Conservation (phyloP, 2,113 vertebrate genomes). For the Calidris pugnax region DNA sequence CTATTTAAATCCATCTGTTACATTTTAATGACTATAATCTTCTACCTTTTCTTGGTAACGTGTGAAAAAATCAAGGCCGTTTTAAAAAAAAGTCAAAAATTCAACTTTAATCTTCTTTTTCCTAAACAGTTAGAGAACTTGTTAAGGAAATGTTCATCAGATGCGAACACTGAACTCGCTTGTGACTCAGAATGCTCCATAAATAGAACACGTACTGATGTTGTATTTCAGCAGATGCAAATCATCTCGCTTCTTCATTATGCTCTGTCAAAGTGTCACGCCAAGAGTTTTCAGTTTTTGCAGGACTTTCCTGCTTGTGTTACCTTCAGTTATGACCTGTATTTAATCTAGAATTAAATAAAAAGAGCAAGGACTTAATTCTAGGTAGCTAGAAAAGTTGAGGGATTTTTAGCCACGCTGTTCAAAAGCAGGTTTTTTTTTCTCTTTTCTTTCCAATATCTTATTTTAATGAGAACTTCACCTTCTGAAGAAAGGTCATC, state of each 20-base stretch:
- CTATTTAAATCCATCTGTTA: background rate
- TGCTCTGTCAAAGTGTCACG: background rate
- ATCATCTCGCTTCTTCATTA: background rate
- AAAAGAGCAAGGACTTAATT: background rate
- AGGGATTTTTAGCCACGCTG: background rate
- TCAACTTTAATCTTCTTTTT: background rate
- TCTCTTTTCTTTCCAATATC: background rate
- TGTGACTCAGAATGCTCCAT: background rate
- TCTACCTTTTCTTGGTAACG: background rate
- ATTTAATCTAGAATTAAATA: background rate
- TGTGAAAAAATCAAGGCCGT: background rate
- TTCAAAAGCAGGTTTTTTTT: background rate
- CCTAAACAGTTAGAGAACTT: background rate
- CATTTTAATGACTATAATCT: background rate
- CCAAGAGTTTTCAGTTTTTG: background rate
- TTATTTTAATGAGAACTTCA: background rate
- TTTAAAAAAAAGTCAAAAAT: background rate
- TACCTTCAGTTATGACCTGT: background rate
- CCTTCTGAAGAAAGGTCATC: background rate
- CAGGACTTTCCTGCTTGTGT: background rate
- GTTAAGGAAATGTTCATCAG: background rate
- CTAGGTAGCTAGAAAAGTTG: background rate
- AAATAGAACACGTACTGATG: background rate
- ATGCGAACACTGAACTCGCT: background rate
- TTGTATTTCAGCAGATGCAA: conserved; percentile 1